Conservation (phyloP, 2,888 invertebrate species). For the Diadromus collaris region DNA sequence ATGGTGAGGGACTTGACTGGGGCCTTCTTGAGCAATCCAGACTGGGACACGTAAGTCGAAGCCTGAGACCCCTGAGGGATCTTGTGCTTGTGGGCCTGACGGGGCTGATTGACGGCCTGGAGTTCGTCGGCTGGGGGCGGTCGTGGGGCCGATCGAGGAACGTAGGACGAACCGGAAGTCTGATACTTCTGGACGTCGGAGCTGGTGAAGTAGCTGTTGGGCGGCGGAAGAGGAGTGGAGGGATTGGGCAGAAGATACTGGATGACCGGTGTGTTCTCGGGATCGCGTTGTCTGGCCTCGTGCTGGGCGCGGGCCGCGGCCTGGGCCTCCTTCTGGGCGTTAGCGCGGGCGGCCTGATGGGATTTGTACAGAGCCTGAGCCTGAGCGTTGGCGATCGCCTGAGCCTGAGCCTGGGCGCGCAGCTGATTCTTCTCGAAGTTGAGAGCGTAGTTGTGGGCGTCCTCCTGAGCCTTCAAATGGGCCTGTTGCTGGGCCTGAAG, state of each 20-base stretch:
- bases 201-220: conserved; percentile 73
- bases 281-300: conserved; percentile 72
- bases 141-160: conserved; percentile 73
- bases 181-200: conserved; percentile 75
- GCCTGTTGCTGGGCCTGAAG: conserved; percentile 77
- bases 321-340: conserved; percentile 75
- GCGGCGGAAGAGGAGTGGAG: conserved; percentile 59
- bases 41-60: conserved; percentile 75
- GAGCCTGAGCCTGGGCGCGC: conserved; percentile 77
- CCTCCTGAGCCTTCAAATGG: conserved; percentile 76
- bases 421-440: conserved; percentile 76
- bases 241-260: conserved; percentile 72
- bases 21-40: conserved; percentile 75
- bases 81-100: conserved; percentile 74
- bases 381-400: conserved; percentile 77
- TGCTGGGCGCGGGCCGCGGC: conserved; percentile 73
- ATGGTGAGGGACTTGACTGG: conserved; percentile 76
- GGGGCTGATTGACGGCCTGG: conserved; percentile 71
- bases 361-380: conserved; percentile 76
- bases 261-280: conserved; percentile 74
- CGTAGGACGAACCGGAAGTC: conserved; percentile 73
- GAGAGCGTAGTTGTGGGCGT: conserved; percentile 74
- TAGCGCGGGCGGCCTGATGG: conserved; percentile 72
- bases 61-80: conserved; percentile 70
- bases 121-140: conserved; percentile 65